These are phyloP conservation scores for Paraescarpia echinospica DNA, from an alignment of 1,140 invertebrate genomes.

Conservation along the genomic window DNA sequence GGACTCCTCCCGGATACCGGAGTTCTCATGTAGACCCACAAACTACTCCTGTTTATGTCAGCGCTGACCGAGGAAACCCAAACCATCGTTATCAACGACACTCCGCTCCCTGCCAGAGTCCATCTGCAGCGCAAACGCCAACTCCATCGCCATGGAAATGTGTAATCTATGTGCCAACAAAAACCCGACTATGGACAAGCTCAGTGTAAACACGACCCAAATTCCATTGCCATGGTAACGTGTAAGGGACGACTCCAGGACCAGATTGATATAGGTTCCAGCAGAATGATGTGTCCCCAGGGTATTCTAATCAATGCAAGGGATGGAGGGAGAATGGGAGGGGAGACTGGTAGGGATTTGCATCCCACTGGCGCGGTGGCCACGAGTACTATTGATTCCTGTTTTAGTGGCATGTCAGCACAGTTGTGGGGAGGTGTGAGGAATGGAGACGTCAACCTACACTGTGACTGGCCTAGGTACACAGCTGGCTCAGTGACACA, in stretches of 20 bases:
- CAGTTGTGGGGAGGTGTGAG: not conserved
- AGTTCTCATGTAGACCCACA: not conserved
- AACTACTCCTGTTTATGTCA: not conserved
- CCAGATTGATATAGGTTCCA: not conserved
- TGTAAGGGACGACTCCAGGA: not conserved
- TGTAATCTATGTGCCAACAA: conserved; percentile 5
- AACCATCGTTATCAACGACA: not conserved
- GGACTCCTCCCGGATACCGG: not conserved
- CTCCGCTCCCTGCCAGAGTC: not conserved
- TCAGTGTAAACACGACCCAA: not conserved
- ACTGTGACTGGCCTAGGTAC: not conserved
- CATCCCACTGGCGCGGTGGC: not conserved
- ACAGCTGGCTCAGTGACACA: not conserved
- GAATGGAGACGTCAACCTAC: not conserved
- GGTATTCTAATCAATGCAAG: not conserved
- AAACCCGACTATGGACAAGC: not conserved
- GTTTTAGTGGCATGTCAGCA: not conserved
- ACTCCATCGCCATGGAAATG: not conserved
- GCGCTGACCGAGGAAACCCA: not conserved
- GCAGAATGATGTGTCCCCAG: not conserved
- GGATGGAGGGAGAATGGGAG: not conserved
- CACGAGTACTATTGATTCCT: not conserved
- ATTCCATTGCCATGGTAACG: not conserved
- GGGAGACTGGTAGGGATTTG: not conserved
- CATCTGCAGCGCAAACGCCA: not conserved